Percentiles rank a stretch among this genome's conserved stretches.
Evolutionary conservation across 2,888 invertebrate species (phyloP).

Genomic region (Ochropacha duplaris): DNA sequence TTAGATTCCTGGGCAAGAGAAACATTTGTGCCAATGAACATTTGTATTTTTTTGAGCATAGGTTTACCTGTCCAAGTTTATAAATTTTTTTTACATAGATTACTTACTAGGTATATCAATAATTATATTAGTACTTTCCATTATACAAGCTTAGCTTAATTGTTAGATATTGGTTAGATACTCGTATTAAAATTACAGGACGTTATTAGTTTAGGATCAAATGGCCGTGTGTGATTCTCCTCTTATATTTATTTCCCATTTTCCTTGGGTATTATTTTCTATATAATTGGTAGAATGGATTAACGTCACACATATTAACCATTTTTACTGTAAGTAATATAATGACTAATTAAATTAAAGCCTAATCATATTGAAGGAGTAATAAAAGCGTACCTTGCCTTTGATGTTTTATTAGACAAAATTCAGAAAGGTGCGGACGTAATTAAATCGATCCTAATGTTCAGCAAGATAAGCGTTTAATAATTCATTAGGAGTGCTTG

Average conservation of each 20-base stretch:
- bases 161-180: no score
- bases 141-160: no score
- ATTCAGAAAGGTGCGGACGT: conserved; percentile 34
- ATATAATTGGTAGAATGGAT: background rate
- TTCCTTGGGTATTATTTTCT: background rate
- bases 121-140: no score
- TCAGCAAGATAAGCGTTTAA: conserved; percentile 46
- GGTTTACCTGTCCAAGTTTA: no score
- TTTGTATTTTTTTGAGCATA: no score
- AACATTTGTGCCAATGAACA: no score
- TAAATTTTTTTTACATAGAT: no score
- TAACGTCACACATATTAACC: background rate
- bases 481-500: conserved; percentile 52
- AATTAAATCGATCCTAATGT: conserved; percentile 55
- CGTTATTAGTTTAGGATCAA: no score
- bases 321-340: background rate
- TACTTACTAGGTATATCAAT: no score
- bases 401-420: conserved; percentile 41
- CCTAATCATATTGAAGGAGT: background rate
- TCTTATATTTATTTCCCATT: background rate
- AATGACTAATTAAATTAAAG: background rate
- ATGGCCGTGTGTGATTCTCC: no score
- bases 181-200: no score
- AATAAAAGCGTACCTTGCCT: conserved; percentile 16
- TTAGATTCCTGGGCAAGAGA: no score